phyloP scores from a whole-genome alignment of 2,113 vertebrate species.

The Thunnus maccoyii region DNA sequence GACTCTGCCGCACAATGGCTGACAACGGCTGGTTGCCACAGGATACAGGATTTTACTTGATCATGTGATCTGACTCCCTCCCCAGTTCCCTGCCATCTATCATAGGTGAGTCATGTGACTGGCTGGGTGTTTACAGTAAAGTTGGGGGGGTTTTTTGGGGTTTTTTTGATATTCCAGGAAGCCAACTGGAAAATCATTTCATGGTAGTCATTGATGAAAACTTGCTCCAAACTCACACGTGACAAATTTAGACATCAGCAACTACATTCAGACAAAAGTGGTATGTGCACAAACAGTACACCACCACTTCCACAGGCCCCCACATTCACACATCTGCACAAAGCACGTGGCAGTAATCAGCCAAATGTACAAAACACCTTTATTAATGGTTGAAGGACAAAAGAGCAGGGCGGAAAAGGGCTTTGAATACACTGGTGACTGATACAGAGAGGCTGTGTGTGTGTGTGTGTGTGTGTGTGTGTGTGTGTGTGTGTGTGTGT shows the following conservation, averaged over 20 bases:
- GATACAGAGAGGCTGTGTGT: constrained; percentile 33
- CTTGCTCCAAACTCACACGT: constrained; percentile 14
- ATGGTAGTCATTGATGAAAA: constrained; percentile 58
- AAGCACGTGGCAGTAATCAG: constrained; percentile 58
- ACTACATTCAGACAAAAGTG: constrained; percentile 57
- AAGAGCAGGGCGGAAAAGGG: constrained; percentile 56
- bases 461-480: constrained; percentile 21
- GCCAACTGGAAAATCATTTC: background rate
- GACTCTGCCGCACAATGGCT: constrained; percentile 67
- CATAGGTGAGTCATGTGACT: constrained; percentile 74
- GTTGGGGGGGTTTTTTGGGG: background rate
- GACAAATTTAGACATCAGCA: constrained; percentile 52
- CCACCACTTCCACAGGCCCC: constrained; percentile 36
- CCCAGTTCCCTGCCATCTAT: constrained; percentile 63
- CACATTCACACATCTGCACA: constrained; percentile 60
- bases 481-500: constrained; percentile 27
- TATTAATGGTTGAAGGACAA: constrained; percentile 74
- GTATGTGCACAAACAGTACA: constrained; percentile 40
- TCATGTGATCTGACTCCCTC: constrained; percentile 79
- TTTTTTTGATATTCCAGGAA: background rate
- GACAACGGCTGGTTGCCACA: constrained; percentile 60
- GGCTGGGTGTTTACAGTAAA: background rate
- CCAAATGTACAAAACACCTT: constrained; percentile 72
- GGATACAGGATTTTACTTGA: constrained; percentile 64
- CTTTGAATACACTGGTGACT: constrained; percentile 75